A percentile compares a stretch with the other conserved stretches of the same genome.
Conservation (phyloP, 2,888 invertebrate genomes). For the Eristalinus aeneus region DNA sequence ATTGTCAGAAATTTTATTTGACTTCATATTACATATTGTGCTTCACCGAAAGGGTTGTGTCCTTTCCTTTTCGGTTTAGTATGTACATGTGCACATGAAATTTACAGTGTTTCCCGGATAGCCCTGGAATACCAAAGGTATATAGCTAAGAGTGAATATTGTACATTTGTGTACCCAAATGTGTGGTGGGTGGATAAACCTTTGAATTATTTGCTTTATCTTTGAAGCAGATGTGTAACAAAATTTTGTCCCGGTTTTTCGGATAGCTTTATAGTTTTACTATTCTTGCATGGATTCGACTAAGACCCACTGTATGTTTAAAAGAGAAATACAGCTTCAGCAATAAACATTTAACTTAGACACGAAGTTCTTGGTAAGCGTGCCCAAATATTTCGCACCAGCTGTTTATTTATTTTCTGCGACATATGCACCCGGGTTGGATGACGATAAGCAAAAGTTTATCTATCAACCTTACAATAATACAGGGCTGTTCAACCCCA, state of each 20-base stretch:
- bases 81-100: not conserved
- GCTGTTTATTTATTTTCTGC: no score
- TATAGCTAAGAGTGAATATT: not conserved
- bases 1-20: conserved; percentile 28
- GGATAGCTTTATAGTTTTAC: not conserved
- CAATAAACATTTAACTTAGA: no score
- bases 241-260: not conserved
- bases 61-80: not conserved
- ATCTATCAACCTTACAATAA: no score
- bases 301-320: no score
- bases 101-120: not conserved
- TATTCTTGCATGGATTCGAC: not conserved
- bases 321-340: no score
- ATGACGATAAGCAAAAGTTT: no score
- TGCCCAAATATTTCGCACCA: no score
- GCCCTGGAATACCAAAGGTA: not conserved
- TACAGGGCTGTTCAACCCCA: no score
- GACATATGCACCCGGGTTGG: no score
- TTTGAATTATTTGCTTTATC: not conserved
- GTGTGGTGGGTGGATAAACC: not conserved
- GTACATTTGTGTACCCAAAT: not conserved
- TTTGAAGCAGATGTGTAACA: not conserved
- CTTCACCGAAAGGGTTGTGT: not conserved
- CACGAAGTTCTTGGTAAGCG: no score
- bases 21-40: conserved; percentile 11